Conservation (phyloP, 2,888 invertebrate genomes). For the Drosophila imparisetae region DNA sequence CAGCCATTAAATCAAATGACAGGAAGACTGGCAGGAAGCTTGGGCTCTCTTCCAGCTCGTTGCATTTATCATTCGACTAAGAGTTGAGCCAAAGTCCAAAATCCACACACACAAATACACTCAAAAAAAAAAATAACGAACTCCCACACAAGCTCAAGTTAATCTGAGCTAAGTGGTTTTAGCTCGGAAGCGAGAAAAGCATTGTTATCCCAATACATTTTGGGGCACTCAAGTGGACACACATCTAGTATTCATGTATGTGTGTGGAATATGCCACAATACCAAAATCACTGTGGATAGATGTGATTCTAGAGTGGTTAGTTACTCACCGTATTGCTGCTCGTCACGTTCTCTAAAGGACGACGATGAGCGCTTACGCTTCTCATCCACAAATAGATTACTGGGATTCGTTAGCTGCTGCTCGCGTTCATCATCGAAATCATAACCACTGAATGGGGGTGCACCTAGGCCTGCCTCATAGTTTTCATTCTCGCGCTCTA, state of each 20-base stretch:
- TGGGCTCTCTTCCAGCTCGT: constrained; percentile 58
- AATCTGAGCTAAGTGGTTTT: constrained; percentile 73
- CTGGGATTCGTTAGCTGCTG: constrained; percentile 51
- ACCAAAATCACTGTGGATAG: neutral
- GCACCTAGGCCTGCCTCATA: constrained; percentile 69
- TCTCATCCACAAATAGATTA: constrained; percentile 73
- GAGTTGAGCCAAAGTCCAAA: constrained; percentile 30
- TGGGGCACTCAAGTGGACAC: constrained; percentile 49
- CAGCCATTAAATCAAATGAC: constrained; percentile 71
- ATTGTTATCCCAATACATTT: constrained; percentile 65
- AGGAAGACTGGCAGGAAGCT: constrained; percentile 50
- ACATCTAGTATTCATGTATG: constrained; percentile 5
- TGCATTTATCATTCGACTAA: constrained; percentile 62
- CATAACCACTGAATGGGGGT: constrained; percentile 74
- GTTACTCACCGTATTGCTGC: constrained; percentile 82
- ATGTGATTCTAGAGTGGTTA: constrained; percentile 26
- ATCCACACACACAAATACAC: constrained; percentile 17
- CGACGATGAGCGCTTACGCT: constrained; percentile 80
- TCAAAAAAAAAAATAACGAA: constrained; percentile 2
- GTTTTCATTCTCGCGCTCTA: constrained; percentile 81
- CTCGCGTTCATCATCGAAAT: constrained; percentile 78
- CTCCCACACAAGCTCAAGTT: constrained; percentile 49
- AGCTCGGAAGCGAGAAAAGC: constrained; percentile 42
- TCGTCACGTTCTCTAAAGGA: constrained; percentile 84
- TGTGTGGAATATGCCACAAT: constrained; percentile 1